These are phyloP conservation scores for Scaptodrosophila lebanonensis DNA, from an alignment of 1,140 invertebrate species.

Conservation along the genomic window DNA sequence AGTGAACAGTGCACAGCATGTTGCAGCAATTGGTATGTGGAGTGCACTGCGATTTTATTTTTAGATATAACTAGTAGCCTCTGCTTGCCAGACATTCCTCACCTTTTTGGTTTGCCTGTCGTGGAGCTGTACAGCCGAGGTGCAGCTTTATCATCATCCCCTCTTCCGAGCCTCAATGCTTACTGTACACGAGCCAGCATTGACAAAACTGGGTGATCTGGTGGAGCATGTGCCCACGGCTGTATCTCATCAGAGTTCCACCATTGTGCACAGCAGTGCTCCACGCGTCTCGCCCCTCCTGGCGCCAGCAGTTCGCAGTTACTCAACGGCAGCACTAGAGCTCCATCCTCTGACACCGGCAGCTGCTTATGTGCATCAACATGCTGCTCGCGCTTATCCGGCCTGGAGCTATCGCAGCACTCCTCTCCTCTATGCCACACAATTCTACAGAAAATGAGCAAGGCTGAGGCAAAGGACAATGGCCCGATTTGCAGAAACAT, in stretches of 20 bases:
- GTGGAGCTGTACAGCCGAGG: slow-evolving; percentile 4
- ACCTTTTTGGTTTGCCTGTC: not conserved
- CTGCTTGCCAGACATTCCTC: slow-evolving; percentile 6
- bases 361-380: slow-evolving; percentile 6
- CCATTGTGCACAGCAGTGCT: slow-evolving; percentile 68
- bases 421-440: not conserved
- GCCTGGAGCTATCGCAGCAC: slow-evolving; percentile 11
- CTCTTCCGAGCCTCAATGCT: too few relatives aligned
- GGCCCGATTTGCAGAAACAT: not conserved
- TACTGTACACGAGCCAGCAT: slow-evolving; percentile 20
- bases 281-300: slow-evolving; percentile 26
- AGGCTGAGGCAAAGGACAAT: slow-evolving; percentile 6
- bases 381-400: not conserved
- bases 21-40: slow-evolving; percentile 27
- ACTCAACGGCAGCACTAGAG: not conserved
- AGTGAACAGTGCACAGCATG: slow-evolving; percentile 33
- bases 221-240: slow-evolving; percentile 56
- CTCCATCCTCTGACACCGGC: not conserved
- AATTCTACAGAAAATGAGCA: slow-evolving; percentile 7
- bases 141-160: slow-evolving; percentile 32
- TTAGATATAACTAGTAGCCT: not conserved
- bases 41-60: not conserved
- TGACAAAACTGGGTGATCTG: slow-evolving; percentile 40
- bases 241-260: slow-evolving; percentile 77
- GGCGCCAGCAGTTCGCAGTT: slow-evolving; percentile 14